Evolutionary conservation across 2,113 vertebrate species (phyloP), one percentile per base, ranked within the genome.

Genomic region (Electrona antarctica): DNA sequence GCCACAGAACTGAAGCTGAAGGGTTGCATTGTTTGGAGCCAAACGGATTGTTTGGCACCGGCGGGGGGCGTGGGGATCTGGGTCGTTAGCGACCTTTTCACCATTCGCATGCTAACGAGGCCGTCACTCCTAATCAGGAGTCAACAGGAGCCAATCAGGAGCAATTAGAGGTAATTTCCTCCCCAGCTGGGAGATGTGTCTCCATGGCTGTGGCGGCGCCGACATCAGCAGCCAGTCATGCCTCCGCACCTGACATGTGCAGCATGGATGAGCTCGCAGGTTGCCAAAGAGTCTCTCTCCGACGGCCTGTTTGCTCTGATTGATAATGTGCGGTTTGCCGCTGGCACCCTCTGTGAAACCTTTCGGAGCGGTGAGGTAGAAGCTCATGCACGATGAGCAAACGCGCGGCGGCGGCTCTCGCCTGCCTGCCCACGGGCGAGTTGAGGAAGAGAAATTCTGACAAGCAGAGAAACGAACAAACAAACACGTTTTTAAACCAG

Each of bases 141-240:
- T 90, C 86, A 88, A 88, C 88, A 83, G 89, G 91, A 93, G 87
- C 89, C 91, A 92, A 92, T 92, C 91, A 92, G 79, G 73, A 71
- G 77, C 88, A 91, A 93, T 92, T 91, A 93, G 78, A 77, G 71
- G 69, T 82, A 89, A 89, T 90, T 85, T 81, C 76, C 77, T 82
- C 64, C 76, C 86, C 88, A 86, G 74, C 73, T 84, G 87, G 79
- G 87, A 79, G 66, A 81, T 56, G 73, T 57, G 80, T 88, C 75
- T 87, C 80, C 72, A 72, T 68, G 67, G 76, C 59, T 66, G 62
- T 73, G 54, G 50, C 49, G 72, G 67, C 71, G 33, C 33, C 33
- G 33, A 62, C 74, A 73, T 70, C 73, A 84, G 84, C 80, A 87
- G 64, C 67, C 81, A 78, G 60, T 64, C 60, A 64, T 74, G 48